Conservation (phyloP, 1,140 invertebrate genomes). For the Lasioglossum baleicum region DNA sequence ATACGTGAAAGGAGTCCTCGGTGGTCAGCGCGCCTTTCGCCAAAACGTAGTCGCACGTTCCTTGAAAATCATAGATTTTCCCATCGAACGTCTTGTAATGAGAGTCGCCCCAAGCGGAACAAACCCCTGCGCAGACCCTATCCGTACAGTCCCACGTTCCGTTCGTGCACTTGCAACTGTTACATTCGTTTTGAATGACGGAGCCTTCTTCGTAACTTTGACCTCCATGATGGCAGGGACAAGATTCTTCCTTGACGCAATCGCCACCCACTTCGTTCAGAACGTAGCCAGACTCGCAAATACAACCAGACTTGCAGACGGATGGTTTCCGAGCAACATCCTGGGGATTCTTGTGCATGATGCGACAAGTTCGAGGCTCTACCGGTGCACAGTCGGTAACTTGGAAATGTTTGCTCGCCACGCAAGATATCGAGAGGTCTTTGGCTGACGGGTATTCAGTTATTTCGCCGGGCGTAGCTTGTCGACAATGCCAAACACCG, state of each 20-base stretch:
- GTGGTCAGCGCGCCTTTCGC: constrained; percentile 84
- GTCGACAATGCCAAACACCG: constrained; percentile 85
- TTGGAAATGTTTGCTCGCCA: constrained; percentile 82
- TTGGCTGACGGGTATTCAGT: constrained; percentile 82
- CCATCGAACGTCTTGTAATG: constrained; percentile 94
- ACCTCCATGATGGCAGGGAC: constrained; percentile 94
- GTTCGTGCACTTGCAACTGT: constrained; percentile 85
- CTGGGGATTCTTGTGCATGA: constrained; percentile 83
- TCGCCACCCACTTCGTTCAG: constrained; percentile 83
- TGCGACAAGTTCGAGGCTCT: constrained; percentile 89
- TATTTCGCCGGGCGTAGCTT: constrained; percentile 84
- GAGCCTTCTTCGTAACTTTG: constrained; percentile 89
- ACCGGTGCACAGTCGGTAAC: constrained; percentile 88
- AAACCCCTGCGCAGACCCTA: constrained; percentile 84
- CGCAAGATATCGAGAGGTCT: constrained; percentile 83
- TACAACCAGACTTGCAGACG: constrained; percentile 88
- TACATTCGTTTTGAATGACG: constrained; percentile 89
- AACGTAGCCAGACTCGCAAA: constrained; percentile 88
- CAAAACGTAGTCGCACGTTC: constrained; percentile 91
- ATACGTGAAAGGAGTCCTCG: constrained; percentile 85
- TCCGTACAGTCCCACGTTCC: constrained; percentile 87
- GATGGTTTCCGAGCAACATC: constrained; percentile 71
- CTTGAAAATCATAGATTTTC: constrained; percentile 91
- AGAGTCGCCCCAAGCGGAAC: constrained; percentile 91
- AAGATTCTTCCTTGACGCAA: constrained; percentile 86